phyloP scores from a whole-genome alignment of 2,888 invertebrate genomes.

The Conomelus anceps region DNA sequence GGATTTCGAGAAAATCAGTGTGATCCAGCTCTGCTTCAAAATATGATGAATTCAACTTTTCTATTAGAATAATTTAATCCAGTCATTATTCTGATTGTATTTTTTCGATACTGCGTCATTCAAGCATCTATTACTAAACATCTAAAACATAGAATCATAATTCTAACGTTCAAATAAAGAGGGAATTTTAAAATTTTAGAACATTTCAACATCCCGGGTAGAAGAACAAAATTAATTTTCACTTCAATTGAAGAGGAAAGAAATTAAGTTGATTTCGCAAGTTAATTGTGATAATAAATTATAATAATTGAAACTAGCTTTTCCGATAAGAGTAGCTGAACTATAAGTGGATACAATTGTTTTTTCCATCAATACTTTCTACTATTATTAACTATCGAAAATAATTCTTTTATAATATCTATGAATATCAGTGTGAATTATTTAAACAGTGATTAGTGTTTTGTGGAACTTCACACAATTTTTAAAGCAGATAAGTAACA shows the following conservation, averaged over 20 bases:
- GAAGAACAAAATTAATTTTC: too few species aligned
- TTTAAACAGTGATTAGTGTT: background rate
- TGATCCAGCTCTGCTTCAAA: too few species aligned
- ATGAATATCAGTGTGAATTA: background rate
- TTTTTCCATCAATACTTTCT: background rate
- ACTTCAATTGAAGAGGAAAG: background rate
- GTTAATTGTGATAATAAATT: background rate
- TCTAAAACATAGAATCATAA: too few species aligned
- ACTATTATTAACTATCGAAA: background rate
- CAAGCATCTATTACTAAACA: too few species aligned
- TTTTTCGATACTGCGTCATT: too few species aligned
- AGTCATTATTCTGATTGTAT: too few species aligned
- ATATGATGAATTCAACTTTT: too few species aligned
- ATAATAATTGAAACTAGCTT: background rate
- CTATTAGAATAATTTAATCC: too few species aligned
- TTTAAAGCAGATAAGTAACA: background rate
- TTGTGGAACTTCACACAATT: background rate
- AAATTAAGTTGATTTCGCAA: background rate
- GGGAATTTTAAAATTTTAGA: too few species aligned
- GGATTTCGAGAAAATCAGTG: too few species aligned
- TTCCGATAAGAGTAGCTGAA: background rate
- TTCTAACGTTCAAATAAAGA: too few species aligned
- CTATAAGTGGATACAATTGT: background rate
- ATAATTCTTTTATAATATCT: background rate
- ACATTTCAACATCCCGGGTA: too few species aligned